A percentile compares a stretch with the other conserved stretches of the same genome.
Conservation (phyloP, 2,888 invertebrate genomes). For the Parnassius apollo region DNA sequence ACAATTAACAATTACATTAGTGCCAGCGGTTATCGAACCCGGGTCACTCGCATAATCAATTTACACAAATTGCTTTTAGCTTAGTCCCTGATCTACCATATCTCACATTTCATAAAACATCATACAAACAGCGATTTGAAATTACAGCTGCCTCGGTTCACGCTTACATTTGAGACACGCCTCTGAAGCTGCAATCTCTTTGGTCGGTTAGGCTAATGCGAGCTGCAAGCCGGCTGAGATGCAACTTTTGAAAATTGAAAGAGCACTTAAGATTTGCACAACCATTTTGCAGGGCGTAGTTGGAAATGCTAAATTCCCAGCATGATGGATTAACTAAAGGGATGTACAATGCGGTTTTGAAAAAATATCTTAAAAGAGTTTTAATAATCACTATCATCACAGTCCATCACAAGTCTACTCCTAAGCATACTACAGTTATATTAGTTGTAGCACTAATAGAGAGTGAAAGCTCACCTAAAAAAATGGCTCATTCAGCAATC, state of each 20-base stretch:
- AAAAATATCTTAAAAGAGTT: no score
- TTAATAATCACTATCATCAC: no score
- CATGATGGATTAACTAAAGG: slow-evolving; percentile 18
- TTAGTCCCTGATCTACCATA: no score
- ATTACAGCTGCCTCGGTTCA: background rate
- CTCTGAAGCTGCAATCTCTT: slow-evolving; percentile 30
- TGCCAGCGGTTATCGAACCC: no score
- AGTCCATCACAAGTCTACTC: no score
- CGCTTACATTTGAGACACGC: slow-evolving; percentile 20
- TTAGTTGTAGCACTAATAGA: no score
- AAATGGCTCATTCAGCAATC: no score
- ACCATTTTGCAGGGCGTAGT: slow-evolving; percentile 13
- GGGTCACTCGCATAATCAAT: background rate
- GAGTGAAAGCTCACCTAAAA: no score
- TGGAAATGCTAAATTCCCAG: slow-evolving; percentile 4
- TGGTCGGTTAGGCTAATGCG: slow-evolving; percentile 35
- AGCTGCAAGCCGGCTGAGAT: slow-evolving; percentile 30
- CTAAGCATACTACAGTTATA: no score
- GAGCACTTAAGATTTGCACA: slow-evolving; percentile 27
- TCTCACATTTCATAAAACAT: background rate
- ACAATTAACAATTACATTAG: background rate
- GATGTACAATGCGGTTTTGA: no score
- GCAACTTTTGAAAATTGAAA: slow-evolving; percentile 31
- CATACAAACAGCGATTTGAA: slow-evolving; percentile 11
- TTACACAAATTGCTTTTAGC: background rate